Percentiles rank a stretch among this genome's conserved stretches.
These are phyloP conservation scores for Pogonus chalceus DNA, from an alignment of 1,140 invertebrate species.

Conservation along the genomic window DNA sequence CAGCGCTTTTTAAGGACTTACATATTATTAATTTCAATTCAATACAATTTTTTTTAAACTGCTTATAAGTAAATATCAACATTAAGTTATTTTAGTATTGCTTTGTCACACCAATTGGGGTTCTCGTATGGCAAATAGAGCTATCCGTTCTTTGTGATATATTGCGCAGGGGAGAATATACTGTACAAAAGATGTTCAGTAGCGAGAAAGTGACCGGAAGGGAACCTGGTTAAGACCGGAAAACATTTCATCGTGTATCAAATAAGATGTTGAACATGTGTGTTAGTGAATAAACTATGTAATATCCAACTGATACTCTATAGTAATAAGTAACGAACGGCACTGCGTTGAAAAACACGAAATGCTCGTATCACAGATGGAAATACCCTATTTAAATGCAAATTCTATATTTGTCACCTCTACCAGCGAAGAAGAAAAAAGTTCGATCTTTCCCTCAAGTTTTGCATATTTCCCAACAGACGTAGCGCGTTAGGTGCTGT, in stretches of 20 bases:
- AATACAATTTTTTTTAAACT: too few relatives aligned
- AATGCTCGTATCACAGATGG: slow-evolving; percentile 46
- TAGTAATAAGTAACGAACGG: too few relatives aligned
- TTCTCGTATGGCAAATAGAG: background rate
- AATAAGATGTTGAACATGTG: background rate
- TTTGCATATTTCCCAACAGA: slow-evolving; percentile 33
- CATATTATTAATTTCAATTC: too few relatives aligned
- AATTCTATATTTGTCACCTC: slow-evolving; percentile 58
- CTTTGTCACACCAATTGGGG: too few relatives aligned
- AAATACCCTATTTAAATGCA: slow-evolving; percentile 62
- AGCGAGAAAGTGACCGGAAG: background rate
- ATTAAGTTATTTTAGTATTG: too few relatives aligned
- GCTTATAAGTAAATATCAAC: too few relatives aligned
- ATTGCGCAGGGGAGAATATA: background rate
- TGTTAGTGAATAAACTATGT: too few relatives aligned
- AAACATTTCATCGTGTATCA: background rate
- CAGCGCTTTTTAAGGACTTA: too few relatives aligned
- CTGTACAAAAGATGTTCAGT: background rate
- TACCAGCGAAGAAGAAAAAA: slow-evolving; percentile 29
- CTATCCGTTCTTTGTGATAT: background rate
- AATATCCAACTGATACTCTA: too few relatives aligned
- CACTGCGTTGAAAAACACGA: too few relatives aligned
- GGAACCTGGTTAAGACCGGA: background rate
- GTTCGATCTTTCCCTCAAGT: slow-evolving; percentile 29
- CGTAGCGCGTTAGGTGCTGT: slow-evolving; percentile 11